Conservation (phyloP, 2,113 vertebrate genomes). For the Lagenorhynchus albirostris region DNA sequence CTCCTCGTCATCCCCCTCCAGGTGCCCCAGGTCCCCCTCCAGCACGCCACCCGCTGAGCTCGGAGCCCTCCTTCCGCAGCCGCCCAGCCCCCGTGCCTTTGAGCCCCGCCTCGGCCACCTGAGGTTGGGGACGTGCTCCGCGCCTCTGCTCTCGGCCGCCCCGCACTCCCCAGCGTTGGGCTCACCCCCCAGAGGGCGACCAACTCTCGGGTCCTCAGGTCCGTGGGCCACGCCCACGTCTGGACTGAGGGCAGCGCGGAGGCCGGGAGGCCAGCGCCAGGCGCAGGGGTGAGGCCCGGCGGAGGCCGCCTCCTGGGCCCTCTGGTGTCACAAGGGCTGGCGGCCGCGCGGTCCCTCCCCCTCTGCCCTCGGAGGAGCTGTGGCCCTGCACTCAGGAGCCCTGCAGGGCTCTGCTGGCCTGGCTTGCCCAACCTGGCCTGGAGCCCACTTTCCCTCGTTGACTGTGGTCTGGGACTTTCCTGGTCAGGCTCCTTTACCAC, state of each 20-base stretch:
- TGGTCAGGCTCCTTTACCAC: background rate
- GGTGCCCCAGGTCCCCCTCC: background rate
- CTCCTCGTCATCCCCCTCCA: background rate
- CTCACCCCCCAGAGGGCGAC: background rate
- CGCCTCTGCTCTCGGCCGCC: background rate
- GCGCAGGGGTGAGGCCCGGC: background rate
- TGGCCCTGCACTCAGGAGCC: background rate
- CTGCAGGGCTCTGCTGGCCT: rapidly evolving
- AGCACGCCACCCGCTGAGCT: rapidly evolving
- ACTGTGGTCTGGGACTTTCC: conserved; percentile 54
- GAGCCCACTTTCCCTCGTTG: background rate
- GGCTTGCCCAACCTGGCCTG: background rate
- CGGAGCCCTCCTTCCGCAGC: no score
- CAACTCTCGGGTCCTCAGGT: no score
- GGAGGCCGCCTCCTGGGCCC: background rate
- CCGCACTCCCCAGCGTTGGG: background rate
- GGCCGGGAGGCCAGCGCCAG: rapidly evolving
- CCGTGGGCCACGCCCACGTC: rapidly evolving
- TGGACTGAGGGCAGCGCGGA: background rate
- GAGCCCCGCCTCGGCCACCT: background rate
- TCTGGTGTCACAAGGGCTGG: background rate
- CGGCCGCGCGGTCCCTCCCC: rapidly evolving
- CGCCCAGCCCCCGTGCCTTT: rapidly evolving
- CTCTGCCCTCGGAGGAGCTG: background rate
- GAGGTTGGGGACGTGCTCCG: rapidly evolving